Conservation (phyloP, 2,113 vertebrate genomes). For the Ramphastos sulfuratus region DNA sequence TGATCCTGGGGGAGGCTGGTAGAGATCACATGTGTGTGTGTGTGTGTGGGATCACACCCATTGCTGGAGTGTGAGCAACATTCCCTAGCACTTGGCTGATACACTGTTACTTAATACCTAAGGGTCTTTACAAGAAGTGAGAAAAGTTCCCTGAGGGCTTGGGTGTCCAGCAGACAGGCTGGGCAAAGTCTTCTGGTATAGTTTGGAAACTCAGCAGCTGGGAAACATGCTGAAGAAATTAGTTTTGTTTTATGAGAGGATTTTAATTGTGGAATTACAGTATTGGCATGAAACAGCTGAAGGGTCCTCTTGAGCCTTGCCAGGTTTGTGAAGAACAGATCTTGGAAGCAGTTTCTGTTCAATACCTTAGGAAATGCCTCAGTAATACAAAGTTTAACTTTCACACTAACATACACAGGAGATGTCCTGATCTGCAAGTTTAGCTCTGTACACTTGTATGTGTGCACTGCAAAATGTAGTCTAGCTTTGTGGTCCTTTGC, state of each 20-base stretch:
- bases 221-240: neutral
- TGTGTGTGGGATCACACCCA: no score
- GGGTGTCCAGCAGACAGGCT: neutral
- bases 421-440: neutral
- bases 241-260: constrained; percentile 40
- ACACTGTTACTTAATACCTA: neutral
- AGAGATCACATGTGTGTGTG: neutral
- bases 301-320: constrained; percentile 44
- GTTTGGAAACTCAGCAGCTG: constrained; percentile 2
- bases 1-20: neutral
- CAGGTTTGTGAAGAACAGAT: neutral
- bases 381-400: neutral
- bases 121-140: neutral
- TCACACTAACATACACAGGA: neutral
- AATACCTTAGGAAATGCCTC: neutral
- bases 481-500: neutral
- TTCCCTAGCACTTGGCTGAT: neutral
- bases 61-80: neutral
- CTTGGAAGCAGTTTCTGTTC: constrained; percentile 37
- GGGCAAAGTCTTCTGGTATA: neutral
- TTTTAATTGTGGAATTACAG: constrained; percentile 52
- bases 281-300: constrained; percentile 51
- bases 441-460: neutral
- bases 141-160: neutral
- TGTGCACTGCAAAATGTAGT: neutral